These are phyloP conservation scores for Cuniculus paca DNA, from an alignment of 2,797 vertebrate species.

Conservation along the genomic window DNA sequence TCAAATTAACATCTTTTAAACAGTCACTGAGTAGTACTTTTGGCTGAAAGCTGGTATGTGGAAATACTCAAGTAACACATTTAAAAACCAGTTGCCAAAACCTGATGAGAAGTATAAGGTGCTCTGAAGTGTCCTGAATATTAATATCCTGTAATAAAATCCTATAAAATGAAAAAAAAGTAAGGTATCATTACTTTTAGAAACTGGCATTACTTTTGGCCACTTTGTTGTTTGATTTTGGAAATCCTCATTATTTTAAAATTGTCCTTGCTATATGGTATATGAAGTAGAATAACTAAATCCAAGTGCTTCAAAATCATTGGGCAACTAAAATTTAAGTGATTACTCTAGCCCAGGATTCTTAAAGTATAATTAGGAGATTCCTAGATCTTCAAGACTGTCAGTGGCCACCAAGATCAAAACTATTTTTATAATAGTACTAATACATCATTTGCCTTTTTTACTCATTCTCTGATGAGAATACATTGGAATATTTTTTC, in stretches of 20 bases:
- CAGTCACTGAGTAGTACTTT: constrained; percentile 77
- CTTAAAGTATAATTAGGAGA: background rate
- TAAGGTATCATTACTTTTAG: background rate
- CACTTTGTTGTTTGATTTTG: background rate
- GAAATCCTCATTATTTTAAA: background rate
- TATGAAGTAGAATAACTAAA: background rate
- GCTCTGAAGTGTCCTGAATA: constrained; percentile 84
- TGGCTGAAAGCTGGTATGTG: constrained; percentile 85
- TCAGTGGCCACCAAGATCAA: background rate
- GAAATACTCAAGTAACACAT: constrained; percentile 85
- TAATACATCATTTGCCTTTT: background rate
- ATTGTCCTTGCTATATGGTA: background rate
- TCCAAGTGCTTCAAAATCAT: background rate
- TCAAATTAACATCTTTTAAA: constrained; percentile 97
- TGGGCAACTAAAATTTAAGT: background rate
- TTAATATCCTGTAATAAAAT: constrained; percentile 88
- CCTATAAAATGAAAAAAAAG: constrained; percentile 80
- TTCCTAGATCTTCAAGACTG: background rate
- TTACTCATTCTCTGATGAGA: background rate
- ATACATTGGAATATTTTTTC: too few species aligned
- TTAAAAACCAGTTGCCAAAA: constrained; percentile 75
- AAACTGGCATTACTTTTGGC: background rate
- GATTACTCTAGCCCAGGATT: background rate
- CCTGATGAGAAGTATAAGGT: constrained; percentile 85
- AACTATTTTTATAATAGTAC: background rate